These are phyloP conservation scores for Celastrina argiolus DNA, from an alignment of 2,888 invertebrate genomes.

Conservation along the genomic window DNA sequence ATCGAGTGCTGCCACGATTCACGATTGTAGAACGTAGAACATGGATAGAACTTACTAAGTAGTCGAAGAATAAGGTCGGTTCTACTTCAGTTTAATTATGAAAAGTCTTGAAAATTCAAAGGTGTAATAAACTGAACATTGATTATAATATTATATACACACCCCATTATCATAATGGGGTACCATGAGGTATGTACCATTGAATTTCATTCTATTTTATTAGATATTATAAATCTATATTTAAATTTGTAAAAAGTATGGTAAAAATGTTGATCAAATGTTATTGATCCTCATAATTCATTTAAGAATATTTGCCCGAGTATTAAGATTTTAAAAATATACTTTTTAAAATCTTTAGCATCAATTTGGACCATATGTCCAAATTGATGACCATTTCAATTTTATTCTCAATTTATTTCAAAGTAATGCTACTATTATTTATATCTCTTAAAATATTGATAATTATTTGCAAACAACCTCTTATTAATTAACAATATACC, in stretches of 20 bases:
- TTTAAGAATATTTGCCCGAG: too few relatives aligned
- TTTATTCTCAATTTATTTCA: background rate
- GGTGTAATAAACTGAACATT: background rate
- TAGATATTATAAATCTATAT: too few relatives aligned
- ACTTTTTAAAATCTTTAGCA: too few relatives aligned
- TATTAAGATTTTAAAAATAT: too few relatives aligned
- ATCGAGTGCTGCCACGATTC: slow-evolving; percentile 8
- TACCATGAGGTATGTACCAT: slow-evolving; percentile 3
- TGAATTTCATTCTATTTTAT: background rate
- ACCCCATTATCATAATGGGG: slow-evolving; percentile 1
- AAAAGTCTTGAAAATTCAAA: slow-evolving; percentile 1
- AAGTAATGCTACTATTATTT: background rate
- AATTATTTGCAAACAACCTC: too few relatives aligned
- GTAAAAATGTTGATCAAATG: too few relatives aligned
- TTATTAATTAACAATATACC: slow-evolving; percentile 21
- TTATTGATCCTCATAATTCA: too few relatives aligned
- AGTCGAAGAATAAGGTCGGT: background rate
- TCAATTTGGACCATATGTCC: too few relatives aligned
- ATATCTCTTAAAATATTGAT: too few relatives aligned
- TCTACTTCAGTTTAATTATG: background rate
- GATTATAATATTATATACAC: background rate
- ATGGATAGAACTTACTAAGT: background rate
- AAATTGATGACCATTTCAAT: too few relatives aligned
- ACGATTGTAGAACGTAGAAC: too few relatives aligned
- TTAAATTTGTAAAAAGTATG: too few relatives aligned